Percentiles rank a stretch among this genome's conserved stretches.
These are phyloP conservation scores for Drosophila rellima DNA, from an alignment of 2,888 invertebrate species.

Conservation along the genomic window DNA sequence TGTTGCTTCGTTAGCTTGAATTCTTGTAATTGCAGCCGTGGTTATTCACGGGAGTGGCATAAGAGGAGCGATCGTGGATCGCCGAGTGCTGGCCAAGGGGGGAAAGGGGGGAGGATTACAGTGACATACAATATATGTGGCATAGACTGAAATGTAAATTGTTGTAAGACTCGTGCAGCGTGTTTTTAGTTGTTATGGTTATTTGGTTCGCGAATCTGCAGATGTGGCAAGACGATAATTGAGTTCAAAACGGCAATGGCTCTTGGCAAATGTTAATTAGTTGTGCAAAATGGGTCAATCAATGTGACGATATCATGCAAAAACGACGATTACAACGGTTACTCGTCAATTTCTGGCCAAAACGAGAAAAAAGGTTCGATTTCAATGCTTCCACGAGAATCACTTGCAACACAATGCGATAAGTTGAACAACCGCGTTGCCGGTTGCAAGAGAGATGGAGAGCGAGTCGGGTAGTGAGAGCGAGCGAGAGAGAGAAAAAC, in stretches of 20 bases:
- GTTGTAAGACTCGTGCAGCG: constrained; percentile 58
- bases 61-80: not conserved
- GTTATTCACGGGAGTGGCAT: constrained; percentile 12
- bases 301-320: constrained; percentile 37
- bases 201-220: constrained; percentile 29
- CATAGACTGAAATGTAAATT: constrained; percentile 61
- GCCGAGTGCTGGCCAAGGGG: not conserved
- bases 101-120: constrained; percentile 19
- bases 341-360: constrained; percentile 45
- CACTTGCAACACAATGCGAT: constrained; percentile 54
- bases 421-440: constrained; percentile 58
- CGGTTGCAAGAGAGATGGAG: constrained; percentile 17
- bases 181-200: constrained; percentile 36
- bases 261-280: constrained; percentile 81
- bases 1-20: constrained; percentile 30
- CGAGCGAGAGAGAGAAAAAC: constrained; percentile 30
- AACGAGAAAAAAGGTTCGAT: constrained; percentile 17
- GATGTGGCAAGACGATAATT: constrained; percentile 79
- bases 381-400: constrained; percentile 39
- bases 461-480: not conserved
- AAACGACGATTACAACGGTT: constrained; percentile 41
- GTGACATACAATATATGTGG: constrained; percentile 48
- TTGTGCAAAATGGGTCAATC: constrained; percentile 72
- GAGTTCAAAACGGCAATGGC: constrained; percentile 73
- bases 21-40: constrained; percentile 52